Conservation (phyloP, 2,113 vertebrate genomes). For the Elephantulus edwardii region DNA sequence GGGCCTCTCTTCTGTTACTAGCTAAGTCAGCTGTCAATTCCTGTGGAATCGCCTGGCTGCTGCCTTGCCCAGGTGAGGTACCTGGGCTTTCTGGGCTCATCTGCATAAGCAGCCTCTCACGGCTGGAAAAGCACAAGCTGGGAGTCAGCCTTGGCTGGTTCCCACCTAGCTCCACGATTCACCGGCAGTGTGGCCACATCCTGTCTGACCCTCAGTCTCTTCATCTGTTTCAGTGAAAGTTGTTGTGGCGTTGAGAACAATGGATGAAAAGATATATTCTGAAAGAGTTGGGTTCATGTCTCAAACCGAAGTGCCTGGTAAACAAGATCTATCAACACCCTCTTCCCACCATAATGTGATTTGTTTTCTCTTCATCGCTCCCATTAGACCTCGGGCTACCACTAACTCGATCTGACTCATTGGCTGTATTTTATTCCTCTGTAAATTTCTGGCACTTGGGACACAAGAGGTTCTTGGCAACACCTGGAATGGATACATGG, state of each 20-base stretch:
- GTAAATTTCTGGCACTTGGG: too few relatives aligned
- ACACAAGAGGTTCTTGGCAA: too few relatives aligned
- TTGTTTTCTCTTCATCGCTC: not conserved
- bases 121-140: too few relatives aligned
- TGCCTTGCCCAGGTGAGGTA: not conserved
- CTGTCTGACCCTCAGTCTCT: not conserved
- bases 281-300: not conserved
- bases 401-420: too few relatives aligned
- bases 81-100: too few relatives aligned
- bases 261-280: constrained; percentile 2
- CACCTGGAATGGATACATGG: too few relatives aligned
- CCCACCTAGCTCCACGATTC: not conserved
- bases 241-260: not conserved
- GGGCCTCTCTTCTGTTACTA: not conserved
- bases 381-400: not conserved
- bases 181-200: not conserved
- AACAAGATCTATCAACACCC: not conserved
- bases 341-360: not conserved
- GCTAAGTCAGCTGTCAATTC: not conserved
- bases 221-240: not conserved
- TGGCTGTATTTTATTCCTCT: not conserved
- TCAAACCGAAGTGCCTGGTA: not conserved
- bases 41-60: not conserved
- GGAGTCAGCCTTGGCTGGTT: not conserved
- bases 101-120: not conserved